Percentiles rank a stretch among this genome's conserved stretches.
These are phyloP conservation scores for Psittacula echo DNA, from an alignment of 2,797 vertebrate species.

Conservation along the genomic window DNA sequence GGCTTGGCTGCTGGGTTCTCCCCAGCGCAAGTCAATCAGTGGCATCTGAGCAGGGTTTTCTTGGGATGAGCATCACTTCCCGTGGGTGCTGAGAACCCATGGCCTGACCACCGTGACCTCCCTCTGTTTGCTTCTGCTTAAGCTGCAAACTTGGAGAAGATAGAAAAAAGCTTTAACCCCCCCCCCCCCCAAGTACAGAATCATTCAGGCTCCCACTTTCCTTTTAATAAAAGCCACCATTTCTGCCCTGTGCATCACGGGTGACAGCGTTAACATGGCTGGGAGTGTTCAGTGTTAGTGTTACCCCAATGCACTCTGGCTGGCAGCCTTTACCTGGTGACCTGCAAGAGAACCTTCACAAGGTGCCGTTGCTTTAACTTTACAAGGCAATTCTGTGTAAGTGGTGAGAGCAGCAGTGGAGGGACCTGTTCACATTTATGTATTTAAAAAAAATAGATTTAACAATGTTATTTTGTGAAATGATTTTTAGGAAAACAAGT, in stretches of 20 bases:
- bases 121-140: background rate
- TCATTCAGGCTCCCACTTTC: accelerated
- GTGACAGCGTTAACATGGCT: background rate
- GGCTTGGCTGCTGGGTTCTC: background rate
- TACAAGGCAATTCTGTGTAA: accelerated
- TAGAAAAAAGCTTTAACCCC: background rate
- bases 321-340: background rate
- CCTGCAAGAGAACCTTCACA: background rate
- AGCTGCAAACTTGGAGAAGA: background rate
- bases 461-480: background rate
- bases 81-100: background rate
- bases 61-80: background rate
- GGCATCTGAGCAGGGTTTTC: background rate
- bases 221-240: no score
- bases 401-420: background rate
- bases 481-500: background rate
- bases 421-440: accelerated
- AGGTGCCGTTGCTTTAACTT: background rate
- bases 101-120: background rate
- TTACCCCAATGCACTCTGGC: accelerated
- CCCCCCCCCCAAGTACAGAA: no score
- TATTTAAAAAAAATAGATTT: background rate
- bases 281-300: background rate
- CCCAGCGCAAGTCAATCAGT: background rate
- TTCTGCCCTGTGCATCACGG: background rate